These are phyloP conservation scores for Cnemophilus loriae DNA, from an alignment of 2,113 vertebrate genomes.

Conservation along the genomic window DNA sequence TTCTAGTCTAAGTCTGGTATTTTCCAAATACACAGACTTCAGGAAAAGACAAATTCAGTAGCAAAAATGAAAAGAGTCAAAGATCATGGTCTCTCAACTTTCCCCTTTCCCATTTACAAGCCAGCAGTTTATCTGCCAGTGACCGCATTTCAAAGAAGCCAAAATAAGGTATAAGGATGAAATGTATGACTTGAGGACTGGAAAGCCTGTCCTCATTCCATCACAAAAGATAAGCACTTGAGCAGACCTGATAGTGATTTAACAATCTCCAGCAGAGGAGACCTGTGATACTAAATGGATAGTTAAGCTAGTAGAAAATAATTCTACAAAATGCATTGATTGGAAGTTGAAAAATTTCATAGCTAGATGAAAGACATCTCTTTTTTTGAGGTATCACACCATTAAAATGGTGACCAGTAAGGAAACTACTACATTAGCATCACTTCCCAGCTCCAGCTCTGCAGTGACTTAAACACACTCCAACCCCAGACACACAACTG, in stretches of 20 bases:
- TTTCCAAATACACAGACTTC: not conserved
- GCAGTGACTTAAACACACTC: not conserved
- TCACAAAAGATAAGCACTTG: not conserved
- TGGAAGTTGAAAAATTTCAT: not conserved
- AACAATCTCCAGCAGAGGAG: not conserved
- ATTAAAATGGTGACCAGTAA: not conserved
- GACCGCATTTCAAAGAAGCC: not conserved
- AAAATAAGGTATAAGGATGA: not conserved
- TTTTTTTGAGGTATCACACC: not conserved
- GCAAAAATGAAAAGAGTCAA: not conserved
- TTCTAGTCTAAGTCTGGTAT: not conserved
- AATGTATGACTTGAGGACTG: not conserved
- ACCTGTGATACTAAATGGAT: not conserved
- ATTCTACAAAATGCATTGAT: not conserved
- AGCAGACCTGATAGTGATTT: not conserved
- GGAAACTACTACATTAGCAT: not conserved
- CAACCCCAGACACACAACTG: not conserved
- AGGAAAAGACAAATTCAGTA: not conserved
- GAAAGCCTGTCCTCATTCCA: not conserved
- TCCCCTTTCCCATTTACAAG: not conserved
- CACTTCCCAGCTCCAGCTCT: not conserved
- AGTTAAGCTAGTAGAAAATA: not conserved
- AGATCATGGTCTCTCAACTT: not conserved
- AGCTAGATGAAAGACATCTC: not conserved
- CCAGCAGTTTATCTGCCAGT: not conserved